Percentiles rank a stretch among this genome's conserved stretches.
Conservation (phyloP, 2,113 vertebrate species). For the Lipotes vexillifer region DNA sequence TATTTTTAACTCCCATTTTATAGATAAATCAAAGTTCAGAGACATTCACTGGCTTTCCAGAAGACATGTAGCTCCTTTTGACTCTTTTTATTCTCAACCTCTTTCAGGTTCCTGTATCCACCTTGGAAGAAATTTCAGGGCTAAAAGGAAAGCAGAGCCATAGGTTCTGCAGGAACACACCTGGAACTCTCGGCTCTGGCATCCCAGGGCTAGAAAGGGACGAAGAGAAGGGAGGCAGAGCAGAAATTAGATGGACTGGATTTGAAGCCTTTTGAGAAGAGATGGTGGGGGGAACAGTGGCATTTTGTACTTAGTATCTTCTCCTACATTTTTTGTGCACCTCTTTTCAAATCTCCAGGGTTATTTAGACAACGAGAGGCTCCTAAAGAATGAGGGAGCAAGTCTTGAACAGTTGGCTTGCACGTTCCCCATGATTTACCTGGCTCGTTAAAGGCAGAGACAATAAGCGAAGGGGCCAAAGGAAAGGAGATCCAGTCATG, state of each 20-base stretch:
- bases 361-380: not conserved
- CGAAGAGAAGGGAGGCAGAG: not conserved
- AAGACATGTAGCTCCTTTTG: not conserved
- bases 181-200: not conserved
- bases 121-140: not conserved
- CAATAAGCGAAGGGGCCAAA: fast-evolving
- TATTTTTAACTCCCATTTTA: not conserved
- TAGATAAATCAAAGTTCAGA: not conserved
- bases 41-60: not conserved
- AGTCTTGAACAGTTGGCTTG: not conserved
- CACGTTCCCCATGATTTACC: not conserved
- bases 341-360: not conserved
- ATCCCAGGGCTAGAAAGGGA: not conserved
- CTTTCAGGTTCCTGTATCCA: not conserved
- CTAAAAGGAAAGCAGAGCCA: not conserved
- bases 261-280: not conserved
- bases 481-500: not conserved
- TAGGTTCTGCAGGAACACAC: not conserved
- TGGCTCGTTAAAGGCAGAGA: not conserved
- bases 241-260: not conserved
- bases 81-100: not conserved
- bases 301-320: not conserved
- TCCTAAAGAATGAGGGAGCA: not conserved
- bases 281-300: not conserved
- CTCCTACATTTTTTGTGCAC: not conserved